A percentile compares a stretch with the other conserved stretches of the same genome.
Conservation (phyloP, 1,140 invertebrate genomes). For the Yoshiicerus persimilis region DNA sequence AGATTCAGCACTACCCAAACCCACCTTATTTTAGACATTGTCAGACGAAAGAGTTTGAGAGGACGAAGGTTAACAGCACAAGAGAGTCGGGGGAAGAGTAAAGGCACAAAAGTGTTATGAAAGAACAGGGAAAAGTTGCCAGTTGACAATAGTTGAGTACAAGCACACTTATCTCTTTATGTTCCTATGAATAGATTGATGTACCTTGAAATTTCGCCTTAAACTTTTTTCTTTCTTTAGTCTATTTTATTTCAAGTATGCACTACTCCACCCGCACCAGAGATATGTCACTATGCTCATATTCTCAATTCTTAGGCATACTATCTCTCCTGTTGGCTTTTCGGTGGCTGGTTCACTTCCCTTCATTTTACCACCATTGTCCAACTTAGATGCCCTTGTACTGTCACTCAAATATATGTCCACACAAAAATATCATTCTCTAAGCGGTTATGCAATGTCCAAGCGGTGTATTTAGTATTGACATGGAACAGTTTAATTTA, state of each 20-base stretch:
- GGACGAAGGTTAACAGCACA: background rate
- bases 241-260: background rate
- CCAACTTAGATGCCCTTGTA: too few species aligned
- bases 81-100: background rate
- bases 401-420: too few species aligned
- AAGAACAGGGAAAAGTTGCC: conserved; percentile 3
- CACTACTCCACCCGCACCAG: background rate
- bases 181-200: conserved; percentile 10
- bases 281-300: too few species aligned
- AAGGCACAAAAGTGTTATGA: conserved; percentile 6
- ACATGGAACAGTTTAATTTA: too few species aligned
- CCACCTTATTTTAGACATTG: too few species aligned
- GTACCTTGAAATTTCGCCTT: conserved; percentile 6
- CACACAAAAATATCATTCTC: too few species aligned
- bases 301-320: too few species aligned
- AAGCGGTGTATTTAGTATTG: too few species aligned
- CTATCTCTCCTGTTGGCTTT: too few species aligned
- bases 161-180: conserved; percentile 1
- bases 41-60: background rate
- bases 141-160: conserved; percentile 13
- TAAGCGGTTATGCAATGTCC: too few species aligned
- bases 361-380: too few species aligned
- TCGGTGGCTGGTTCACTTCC: background rate
- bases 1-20: background rate
- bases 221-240: background rate